Evolutionary conservation across 2,797 vertebrate species (phyloP).

Genomic region (Phaenicophaeus curvirostris): DNA sequence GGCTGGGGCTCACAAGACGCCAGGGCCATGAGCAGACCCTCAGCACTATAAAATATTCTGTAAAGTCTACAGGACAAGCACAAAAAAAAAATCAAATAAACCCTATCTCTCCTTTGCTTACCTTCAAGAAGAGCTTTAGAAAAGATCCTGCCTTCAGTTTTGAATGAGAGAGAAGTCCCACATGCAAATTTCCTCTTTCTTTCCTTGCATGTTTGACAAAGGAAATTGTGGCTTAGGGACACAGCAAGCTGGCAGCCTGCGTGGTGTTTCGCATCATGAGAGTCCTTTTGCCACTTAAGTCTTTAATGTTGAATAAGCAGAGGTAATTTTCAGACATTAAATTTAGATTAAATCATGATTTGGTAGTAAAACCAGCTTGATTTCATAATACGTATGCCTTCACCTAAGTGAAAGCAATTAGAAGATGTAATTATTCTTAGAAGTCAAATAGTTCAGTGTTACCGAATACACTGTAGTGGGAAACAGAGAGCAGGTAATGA

Average conservation of each 20-base stretch:
- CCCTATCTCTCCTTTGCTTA: neutral
- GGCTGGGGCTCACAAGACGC: neutral
- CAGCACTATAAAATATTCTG: neutral
- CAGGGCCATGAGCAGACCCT: neutral
- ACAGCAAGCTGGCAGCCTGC: neutral
- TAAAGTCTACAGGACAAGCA: neutral
- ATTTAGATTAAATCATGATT: neutral
- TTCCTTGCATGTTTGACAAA: neutral
- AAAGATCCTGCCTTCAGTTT: neutral
- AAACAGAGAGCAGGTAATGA: neutral
- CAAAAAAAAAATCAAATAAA: neutral
- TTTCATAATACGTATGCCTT: neutral
- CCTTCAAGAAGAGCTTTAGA: neutral
- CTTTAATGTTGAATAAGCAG: neutral
- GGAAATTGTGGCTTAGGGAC: neutral
- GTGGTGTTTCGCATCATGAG: neutral
- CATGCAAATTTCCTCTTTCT: neutral
- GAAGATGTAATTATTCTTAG: neutral
- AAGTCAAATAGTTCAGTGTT: neutral
- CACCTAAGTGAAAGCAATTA: neutral
- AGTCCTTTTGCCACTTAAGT: neutral
- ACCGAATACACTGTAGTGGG: neutral
- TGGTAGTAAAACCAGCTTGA: neutral
- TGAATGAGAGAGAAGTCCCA: neutral
- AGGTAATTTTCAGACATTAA: neutral